These are phyloP conservation scores for Noctua comes DNA, from an alignment of 2,888 invertebrate genomes.

Conservation along the genomic window DNA sequence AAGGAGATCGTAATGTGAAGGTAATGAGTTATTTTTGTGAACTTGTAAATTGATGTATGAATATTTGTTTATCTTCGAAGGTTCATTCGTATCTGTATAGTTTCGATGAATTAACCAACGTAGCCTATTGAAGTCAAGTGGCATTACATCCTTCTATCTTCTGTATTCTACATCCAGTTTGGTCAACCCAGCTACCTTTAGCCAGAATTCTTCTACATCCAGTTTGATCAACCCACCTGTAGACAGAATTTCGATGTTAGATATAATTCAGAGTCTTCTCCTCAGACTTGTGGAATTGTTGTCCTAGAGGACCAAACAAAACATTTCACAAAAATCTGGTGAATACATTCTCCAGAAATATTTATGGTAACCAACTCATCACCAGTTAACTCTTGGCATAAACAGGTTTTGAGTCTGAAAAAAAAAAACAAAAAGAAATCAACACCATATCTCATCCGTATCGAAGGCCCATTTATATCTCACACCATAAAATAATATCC, in stretches of 20 bases:
- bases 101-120: background rate
- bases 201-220: background rate
- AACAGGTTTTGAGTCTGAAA: background rate
- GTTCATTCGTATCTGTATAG: too few relatives aligned
- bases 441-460: constrained; percentile 14
- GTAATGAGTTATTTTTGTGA: constrained; percentile 8
- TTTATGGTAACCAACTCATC: background rate
- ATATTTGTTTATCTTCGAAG: background rate
- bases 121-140: background rate
- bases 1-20: background rate
- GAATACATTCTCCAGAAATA: background rate
- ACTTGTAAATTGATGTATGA: background rate
- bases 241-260: background rate
- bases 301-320: background rate
- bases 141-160: background rate
- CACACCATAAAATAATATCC: constrained; percentile 61
- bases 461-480: constrained; percentile 32
- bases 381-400: background rate
- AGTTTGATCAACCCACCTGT: too few relatives aligned
- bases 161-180: background rate
- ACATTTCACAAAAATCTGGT: background rate
- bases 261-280: background rate
- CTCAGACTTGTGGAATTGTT: background rate
- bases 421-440: background rate
- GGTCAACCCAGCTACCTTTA: background rate